Percentiles rank a stretch among this genome's conserved stretches.
These are phyloP conservation scores for Edolisoma coerulescens DNA, from an alignment of 2,113 vertebrate genomes.

Conservation along the genomic window DNA sequence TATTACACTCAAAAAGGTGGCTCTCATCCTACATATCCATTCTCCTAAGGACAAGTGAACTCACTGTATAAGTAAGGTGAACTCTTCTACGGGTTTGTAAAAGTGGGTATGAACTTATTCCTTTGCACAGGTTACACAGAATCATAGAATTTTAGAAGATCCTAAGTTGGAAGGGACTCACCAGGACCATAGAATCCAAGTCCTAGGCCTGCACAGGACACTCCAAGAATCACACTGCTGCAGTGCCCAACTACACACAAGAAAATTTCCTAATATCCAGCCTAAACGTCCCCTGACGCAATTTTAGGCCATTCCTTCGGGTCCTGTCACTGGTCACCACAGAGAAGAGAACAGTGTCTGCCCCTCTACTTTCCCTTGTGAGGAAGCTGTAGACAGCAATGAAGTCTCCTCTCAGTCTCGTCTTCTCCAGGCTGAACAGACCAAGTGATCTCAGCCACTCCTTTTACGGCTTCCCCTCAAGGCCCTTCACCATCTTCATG, in stretches of 20 bases:
- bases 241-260: not conserved
- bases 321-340: not conserved
- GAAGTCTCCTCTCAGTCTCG: not conserved
- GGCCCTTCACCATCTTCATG: not conserved
- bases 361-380: not conserved
- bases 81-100: not conserved
- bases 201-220: not conserved
- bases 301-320: not conserved
- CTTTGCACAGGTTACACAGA: not conserved
- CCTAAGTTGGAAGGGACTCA: not conserved
- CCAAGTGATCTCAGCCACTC: not conserved
- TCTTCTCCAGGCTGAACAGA: not conserved
- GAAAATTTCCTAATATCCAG: not conserved
- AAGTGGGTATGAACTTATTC: not conserved
- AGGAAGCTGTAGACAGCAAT: not conserved
- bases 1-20: not conserved
- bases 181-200: not conserved
- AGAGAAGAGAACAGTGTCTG: not conserved
- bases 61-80: not conserved
- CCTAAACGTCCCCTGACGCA: not conserved
- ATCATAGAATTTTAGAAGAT: not conserved
- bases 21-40: not conserved
- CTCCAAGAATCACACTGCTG: not conserved
- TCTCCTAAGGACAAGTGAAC: not conserved
- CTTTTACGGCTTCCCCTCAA: not conserved